A percentile compares a stretch with the other conserved stretches of the same genome.
These are phyloP conservation scores for Pogonus chalceus DNA, from an alignment of 1,140 invertebrate species.

Conservation along the genomic window DNA sequence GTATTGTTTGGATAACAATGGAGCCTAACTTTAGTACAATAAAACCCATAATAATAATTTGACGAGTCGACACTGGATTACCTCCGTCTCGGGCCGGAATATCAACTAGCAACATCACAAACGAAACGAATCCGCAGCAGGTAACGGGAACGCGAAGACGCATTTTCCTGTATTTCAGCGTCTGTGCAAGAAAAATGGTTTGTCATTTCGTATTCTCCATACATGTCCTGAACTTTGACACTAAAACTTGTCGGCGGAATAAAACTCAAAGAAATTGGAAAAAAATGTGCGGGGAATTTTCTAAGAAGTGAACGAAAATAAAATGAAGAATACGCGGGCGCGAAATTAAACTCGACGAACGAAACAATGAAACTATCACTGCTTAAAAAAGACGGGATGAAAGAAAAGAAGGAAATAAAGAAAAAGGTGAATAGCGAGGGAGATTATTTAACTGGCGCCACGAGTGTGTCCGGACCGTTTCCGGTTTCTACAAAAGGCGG, in stretches of 20 bases:
- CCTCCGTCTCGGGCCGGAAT: not conserved
- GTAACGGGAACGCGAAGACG: too few relatives aligned
- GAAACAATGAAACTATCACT: constrained; percentile 5
- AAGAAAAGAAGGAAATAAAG: constrained; percentile 1
- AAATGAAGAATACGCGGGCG: not conserved
- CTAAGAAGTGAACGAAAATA: not conserved
- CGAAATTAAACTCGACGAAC: constrained; percentile 2
- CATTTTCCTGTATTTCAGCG: not conserved
- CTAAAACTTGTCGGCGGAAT: constrained; percentile 4
- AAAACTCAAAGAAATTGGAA: not conserved
- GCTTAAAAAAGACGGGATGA: not conserved
- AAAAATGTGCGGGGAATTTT: not conserved
- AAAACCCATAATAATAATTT: too few relatives aligned
- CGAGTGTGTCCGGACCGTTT: not conserved
- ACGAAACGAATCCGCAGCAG: too few relatives aligned
- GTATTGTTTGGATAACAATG: not conserved
- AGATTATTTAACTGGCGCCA: constrained; percentile 3
- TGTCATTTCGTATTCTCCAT: constrained; percentile 6
- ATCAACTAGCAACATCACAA: not conserved
- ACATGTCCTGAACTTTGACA: constrained; percentile 6
- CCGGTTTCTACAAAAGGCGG: not conserved
- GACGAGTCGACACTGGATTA: not conserved
- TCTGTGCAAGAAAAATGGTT: constrained; percentile 1
- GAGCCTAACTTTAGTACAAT: not conserved
- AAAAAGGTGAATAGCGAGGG: not conserved